These are phyloP conservation scores for Heliornis fulica DNA, from an alignment of 2,113 vertebrate species.

Conservation along the genomic window DNA sequence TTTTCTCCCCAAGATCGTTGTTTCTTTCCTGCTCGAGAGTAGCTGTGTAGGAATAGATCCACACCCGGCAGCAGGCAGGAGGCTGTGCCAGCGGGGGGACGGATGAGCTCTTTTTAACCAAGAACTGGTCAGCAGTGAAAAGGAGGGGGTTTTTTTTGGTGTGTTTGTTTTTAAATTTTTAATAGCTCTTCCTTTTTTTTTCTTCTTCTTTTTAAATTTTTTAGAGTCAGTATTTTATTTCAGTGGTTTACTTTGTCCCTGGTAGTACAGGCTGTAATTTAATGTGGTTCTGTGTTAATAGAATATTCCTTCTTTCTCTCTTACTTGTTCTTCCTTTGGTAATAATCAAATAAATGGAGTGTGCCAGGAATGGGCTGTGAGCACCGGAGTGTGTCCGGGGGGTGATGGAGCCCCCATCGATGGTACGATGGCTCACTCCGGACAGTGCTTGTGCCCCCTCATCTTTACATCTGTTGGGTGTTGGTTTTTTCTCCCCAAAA, in stretches of 20 bases:
- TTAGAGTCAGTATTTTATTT: background rate
- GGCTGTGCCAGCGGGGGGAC: background rate
- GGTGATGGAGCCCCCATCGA: accelerated
- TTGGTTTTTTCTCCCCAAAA: accelerated
- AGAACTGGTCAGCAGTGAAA: background rate
- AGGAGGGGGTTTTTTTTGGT: background rate
- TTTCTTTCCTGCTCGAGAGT: background rate
- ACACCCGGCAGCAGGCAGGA: background rate
- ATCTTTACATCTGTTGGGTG: background rate
- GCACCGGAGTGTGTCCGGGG: background rate
- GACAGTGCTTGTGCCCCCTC: accelerated
- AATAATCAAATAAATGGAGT: background rate
- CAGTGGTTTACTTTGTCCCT: background rate
- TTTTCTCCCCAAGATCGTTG: accelerated
- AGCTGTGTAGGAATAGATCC: background rate
- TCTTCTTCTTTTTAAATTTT: background rate
- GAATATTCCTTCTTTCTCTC: background rate
- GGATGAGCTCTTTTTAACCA: background rate
- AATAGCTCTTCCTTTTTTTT: background rate
- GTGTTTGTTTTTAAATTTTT: background rate
- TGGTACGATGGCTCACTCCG: accelerated
- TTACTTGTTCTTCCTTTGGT: background rate
- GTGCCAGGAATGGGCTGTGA: background rate
- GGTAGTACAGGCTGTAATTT: constrained; percentile 9
- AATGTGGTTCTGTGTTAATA: background rate